phyloP scores from a whole-genome alignment of 1,140 invertebrate species.

The Atopsyche davidsoni region DNA sequence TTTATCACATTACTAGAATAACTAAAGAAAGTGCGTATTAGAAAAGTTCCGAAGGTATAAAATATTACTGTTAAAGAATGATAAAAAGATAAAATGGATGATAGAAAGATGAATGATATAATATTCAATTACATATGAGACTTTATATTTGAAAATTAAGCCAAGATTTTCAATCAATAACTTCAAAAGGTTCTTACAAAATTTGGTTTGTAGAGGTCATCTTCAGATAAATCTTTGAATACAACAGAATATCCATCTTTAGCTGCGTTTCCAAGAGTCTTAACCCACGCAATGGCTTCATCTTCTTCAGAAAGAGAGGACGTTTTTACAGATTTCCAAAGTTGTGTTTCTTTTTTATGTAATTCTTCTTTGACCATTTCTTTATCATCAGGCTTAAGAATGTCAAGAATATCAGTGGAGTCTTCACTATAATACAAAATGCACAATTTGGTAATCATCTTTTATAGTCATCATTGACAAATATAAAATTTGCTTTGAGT shows the following conservation, averaged over 20 bases:
- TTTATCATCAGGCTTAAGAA: constrained; percentile 1
- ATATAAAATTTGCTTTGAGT: no score
- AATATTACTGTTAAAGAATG: no score
- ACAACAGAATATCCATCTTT: constrained; percentile 42
- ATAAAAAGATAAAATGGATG: no score
- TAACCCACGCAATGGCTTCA: constrained; percentile 42
- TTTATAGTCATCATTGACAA: no score
- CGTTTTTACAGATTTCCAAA: constrained; percentile 17
- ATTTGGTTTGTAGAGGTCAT: constrained; percentile 35
- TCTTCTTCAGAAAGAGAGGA: constrained; percentile 2
- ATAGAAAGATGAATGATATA: no score
- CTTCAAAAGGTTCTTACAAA: constrained; percentile 36
- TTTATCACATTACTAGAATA: no score
- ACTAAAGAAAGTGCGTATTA: no score
- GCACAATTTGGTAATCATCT: no score
- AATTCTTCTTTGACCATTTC: neutral
- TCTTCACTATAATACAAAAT: constrained; percentile 12
- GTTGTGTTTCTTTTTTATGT: constrained; percentile 11
- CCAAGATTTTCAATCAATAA: neutral
- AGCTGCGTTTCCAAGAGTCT: constrained; percentile 42
- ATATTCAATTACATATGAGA: no score
- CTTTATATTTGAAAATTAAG: no score
- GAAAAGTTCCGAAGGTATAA: no score
- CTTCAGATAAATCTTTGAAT: constrained; percentile 39
- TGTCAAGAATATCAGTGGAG: constrained; percentile 1